Evolutionary conservation across 2,797 vertebrate genomes (phyloP).

Genomic region (Microctenopoma stevenorrisi): DNA sequence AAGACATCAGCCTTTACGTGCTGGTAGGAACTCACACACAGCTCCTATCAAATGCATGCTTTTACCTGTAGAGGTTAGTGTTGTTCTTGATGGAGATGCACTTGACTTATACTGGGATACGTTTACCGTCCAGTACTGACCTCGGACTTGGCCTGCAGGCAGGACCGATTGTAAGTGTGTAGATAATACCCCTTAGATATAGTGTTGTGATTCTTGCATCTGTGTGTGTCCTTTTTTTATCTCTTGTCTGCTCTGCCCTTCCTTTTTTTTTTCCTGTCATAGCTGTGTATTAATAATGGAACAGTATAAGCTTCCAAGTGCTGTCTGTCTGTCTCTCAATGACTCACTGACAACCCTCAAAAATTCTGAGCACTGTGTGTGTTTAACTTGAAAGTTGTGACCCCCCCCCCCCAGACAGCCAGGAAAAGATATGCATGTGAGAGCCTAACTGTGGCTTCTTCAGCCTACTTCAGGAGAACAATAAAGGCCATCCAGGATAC

Average conservation of each 20-base stretch:
- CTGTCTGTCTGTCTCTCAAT: constrained; percentile 25
- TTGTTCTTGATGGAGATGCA: constrained; percentile 9
- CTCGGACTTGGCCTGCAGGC: constrained; percentile 12
- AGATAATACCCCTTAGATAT: constrained; percentile 17
- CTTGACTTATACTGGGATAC: constrained; percentile 16
- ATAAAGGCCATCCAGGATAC: constrained; percentile 61
- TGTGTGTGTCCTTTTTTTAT: not conserved
- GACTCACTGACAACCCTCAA: constrained; percentile 41
- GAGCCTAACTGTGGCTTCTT: constrained; percentile 16
- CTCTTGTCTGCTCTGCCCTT: constrained; percentile 9
- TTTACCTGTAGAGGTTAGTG: not conserved
- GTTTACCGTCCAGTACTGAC: constrained; percentile 19
- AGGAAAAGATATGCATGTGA: constrained; percentile 35
- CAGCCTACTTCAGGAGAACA: constrained; percentile 52
- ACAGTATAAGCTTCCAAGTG: constrained; percentile 19
- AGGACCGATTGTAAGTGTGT: constrained; percentile 43
- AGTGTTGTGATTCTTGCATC: too few species aligned
- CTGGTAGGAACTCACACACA: not conserved
- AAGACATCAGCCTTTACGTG: constrained; percentile 14
- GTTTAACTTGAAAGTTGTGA: constrained; percentile 41
- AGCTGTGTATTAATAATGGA: constrained; percentile 59
- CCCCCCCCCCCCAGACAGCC: constrained; percentile 12
- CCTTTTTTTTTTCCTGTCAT: constrained; percentile 24
- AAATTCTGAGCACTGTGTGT: not conserved
- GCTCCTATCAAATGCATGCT: constrained; percentile 3